A percentile compares a stretch with the other conserved stretches of the same genome.
Conservation (phyloP, 2,888 invertebrate genomes). For the Myathropa florea region DNA sequence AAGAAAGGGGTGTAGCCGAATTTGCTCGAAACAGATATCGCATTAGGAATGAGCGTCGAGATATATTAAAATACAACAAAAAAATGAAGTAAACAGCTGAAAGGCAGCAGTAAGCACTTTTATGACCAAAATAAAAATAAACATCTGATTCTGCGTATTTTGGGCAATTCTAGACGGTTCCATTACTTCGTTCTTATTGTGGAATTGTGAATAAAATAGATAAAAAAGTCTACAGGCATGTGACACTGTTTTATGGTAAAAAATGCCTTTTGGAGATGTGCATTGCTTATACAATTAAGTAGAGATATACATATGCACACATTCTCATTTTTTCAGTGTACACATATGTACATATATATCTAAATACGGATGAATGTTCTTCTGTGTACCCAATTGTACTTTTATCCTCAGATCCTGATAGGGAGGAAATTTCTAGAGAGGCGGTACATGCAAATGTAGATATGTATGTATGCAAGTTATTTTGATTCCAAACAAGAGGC, state of each 20-base stretch:
- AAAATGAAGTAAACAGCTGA: not conserved
- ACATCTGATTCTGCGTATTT: not conserved
- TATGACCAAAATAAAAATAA: not conserved
- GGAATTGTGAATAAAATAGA: not conserved
- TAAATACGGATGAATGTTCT: not conserved
- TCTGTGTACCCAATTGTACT: too few species aligned
- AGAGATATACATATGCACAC: too few species aligned
- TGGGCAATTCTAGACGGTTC: not conserved
- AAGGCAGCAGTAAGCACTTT: not conserved
- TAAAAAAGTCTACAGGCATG: too few species aligned
- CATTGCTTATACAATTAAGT: too few species aligned
- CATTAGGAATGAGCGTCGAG: not conserved
- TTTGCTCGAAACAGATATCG: not conserved
- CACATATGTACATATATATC: not conserved
- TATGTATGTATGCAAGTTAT: too few species aligned
- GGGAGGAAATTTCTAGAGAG: not conserved
- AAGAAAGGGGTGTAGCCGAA: not conserved
- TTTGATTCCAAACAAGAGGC: too few species aligned
- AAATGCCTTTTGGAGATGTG: too few species aligned
- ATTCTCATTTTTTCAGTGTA: too few species aligned
- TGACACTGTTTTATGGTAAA: too few species aligned
- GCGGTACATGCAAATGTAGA: too few species aligned
- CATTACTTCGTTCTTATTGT: slow-evolving; percentile 22
- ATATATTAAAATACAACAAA: not conserved
- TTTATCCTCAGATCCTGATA: not conserved